Conservation (phyloP, 2,113 vertebrate species). For the Irena cyanogastra region DNA sequence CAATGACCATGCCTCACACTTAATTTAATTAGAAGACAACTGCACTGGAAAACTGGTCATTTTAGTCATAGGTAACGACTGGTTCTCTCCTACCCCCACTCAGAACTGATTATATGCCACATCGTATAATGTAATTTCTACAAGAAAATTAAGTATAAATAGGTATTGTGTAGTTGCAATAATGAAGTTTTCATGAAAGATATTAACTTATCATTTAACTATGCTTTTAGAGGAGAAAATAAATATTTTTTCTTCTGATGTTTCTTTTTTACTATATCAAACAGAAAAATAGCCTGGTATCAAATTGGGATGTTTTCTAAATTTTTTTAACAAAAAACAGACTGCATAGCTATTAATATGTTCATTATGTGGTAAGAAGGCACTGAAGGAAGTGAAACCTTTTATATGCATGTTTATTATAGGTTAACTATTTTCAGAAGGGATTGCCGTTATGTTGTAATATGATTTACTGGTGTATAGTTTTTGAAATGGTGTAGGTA, state of each 20-base stretch:
- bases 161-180: background rate
- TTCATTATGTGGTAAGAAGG: background rate
- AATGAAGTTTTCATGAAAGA: slow-evolving; percentile 18
- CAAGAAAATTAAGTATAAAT: slow-evolving; percentile 1
- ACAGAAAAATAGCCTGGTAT: accelerated
- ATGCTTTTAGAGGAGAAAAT: background rate
- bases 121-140: slow-evolving; percentile 17
- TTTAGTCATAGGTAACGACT: slow-evolving; percentile 29
- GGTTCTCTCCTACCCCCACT: background rate
- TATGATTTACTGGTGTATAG: background rate
- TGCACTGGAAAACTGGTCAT: slow-evolving; percentile 32
- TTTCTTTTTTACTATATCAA: background rate
- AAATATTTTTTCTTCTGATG: background rate
- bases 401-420: background rate
- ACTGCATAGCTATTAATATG: background rate
- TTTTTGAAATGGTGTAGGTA: background rate
- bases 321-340: background rate
- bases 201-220: slow-evolving; percentile 6
- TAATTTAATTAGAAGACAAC: slow-evolving; percentile 58
- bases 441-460: background rate
- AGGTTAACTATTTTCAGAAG: background rate
- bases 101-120: slow-evolving; percentile 1
- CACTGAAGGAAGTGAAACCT: background rate
- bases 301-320: background rate
- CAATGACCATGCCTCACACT: background rate